These are phyloP conservation scores for Hyperoplus lanceolatus DNA, from an alignment of 2,797 vertebrate genomes.

Conservation along the genomic window DNA sequence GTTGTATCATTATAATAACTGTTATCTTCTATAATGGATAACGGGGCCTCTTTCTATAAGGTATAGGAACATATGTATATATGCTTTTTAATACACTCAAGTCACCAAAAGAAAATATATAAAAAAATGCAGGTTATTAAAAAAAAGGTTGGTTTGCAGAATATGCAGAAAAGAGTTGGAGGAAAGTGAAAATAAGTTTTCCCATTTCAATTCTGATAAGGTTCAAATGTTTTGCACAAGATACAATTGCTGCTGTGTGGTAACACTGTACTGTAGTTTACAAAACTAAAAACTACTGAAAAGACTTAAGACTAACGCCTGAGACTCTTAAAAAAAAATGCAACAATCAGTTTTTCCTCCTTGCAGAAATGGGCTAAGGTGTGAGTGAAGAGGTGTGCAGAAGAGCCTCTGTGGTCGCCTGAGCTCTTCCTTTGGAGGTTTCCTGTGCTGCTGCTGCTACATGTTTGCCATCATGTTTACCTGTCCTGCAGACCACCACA, in stretches of 20 bases:
- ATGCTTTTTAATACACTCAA: not conserved
- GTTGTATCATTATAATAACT: not conserved
- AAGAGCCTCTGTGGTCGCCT: constrained; percentile 65
- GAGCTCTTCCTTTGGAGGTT: constrained; percentile 74
- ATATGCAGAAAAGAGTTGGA: not conserved
- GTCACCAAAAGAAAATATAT: constrained; percentile 1
- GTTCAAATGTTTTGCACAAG: not conserved
- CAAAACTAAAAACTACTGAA: not conserved
- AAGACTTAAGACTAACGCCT: not conserved
- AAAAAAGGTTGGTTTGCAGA: constrained; percentile 18
- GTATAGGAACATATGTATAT: not conserved
- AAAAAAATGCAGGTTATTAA: constrained; percentile 5
- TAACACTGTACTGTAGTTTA: not conserved
- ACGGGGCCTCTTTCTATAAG: not conserved
- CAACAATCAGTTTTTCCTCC: constrained; percentile 57
- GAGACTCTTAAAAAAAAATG: constrained; percentile 9
- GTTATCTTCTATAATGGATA: not conserved
- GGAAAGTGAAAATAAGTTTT: constrained; percentile 4
- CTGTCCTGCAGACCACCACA: constrained; percentile 72
- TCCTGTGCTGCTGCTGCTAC: constrained; percentile 72
- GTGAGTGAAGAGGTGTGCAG: constrained; percentile 71
- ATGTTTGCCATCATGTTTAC: constrained; percentile 70
- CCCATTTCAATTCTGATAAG: constrained; percentile 1
- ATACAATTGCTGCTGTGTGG: not conserved
- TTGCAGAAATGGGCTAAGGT: constrained; percentile 67